Base-by-base conservation (phyloP, 2,888 invertebrate genomes). In the Lamellibrachia columna region DNA sequence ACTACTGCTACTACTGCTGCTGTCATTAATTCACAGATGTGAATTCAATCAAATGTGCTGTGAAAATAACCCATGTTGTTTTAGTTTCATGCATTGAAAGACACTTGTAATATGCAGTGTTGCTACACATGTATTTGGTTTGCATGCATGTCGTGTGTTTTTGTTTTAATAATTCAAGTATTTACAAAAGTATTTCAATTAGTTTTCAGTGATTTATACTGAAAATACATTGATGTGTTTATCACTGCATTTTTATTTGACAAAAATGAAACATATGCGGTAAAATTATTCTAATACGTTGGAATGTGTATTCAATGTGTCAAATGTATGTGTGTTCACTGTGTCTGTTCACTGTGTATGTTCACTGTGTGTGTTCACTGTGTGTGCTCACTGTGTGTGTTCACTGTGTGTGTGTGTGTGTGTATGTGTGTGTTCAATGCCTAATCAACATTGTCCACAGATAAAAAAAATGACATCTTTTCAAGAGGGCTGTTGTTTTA, bases 401-500 rank as follows among this genome's bases (percentile, higher is more conserved):
- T 60, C 60, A 60, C 60, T 60, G 75, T 75, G 75, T 75, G 75
- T 75, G 75, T 40, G 40, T 75, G 60, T 75, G 60, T 75, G 75
- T 75, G 75, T 75, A 6, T 75, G 75, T 3, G 58, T 75, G 75
- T 11, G 75, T 75, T 75, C 75, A 75, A 75, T 75, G 75, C 75
- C 75, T 75, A 22, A 15, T 22, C 75, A 75, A 75, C 15, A 15
- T 22, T 22, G 22, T 15, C 75, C 15, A 75, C 75, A 22, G 22
- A 75, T 15, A 75, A 6, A 22, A 11, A 22, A 75, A 58, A 75
- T n/a, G n/a, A 22, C 75, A 22, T 75, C 75, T 75, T 75, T 75
- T 22, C 75, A 75, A 75, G 75, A 75, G 15, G 3, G 75, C 75
- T 75, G 22, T n/a, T n/a, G n/a, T 22, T 55, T 11, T 75, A n/a